Conservation (phyloP, 2,888 invertebrate genomes). For the Plebejus anna region DNA sequence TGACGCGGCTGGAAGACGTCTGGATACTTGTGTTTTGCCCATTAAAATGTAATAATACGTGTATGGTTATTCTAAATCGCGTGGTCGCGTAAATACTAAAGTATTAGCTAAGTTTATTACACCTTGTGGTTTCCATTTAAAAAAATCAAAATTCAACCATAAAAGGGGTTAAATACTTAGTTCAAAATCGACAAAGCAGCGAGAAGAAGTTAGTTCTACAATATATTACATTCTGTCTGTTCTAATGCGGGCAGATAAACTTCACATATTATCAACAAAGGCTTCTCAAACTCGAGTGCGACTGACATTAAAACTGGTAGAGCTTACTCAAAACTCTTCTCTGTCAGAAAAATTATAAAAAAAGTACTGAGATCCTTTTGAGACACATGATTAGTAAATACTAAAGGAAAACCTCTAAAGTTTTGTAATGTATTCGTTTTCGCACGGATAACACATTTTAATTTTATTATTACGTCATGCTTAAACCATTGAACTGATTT, state of each 20-base stretch:
- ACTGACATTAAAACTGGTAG: background rate
- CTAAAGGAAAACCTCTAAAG: background rate
- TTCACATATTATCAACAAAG: constrained; percentile 2
- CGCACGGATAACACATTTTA: background rate
- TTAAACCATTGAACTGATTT: too few species aligned
- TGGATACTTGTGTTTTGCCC: too few species aligned
- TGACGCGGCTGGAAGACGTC: too few species aligned
- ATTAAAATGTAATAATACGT: too few species aligned
- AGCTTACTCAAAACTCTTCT: background rate
- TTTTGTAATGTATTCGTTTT: background rate
- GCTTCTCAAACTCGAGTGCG: background rate
- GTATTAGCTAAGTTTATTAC: too few species aligned
- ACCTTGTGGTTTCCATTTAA: too few species aligned
- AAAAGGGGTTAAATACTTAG: too few species aligned
- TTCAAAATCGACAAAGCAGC: background rate
- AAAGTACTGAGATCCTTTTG: background rate
- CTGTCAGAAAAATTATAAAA: background rate
- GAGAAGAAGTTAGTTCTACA: background rate
- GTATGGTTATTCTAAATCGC: too few species aligned
- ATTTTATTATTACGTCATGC: too few species aligned
- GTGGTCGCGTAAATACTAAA: too few species aligned
- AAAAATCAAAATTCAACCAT: too few species aligned
- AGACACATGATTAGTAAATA: background rate
- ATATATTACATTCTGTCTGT: background rate
- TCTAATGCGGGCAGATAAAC: constrained; percentile 1